Evolutionary conservation across 2,888 invertebrate genomes (phyloP).

Genomic region (Axea sp.): DNA sequence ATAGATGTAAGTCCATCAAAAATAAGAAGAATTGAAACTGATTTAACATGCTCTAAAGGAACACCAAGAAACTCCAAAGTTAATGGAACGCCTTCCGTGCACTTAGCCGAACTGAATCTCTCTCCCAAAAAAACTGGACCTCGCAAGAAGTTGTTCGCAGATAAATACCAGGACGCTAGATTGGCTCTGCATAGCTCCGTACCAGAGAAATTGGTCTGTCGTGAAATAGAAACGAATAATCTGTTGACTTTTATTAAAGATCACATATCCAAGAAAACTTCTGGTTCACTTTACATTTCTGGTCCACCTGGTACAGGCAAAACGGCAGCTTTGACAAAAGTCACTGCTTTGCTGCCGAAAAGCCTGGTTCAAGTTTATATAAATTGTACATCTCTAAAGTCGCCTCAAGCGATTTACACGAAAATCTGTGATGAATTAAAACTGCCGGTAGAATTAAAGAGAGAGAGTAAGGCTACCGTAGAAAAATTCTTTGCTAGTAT

Average conservation of each 20-base stretch:
- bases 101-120: conserved; percentile 68
- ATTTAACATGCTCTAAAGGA: too few species aligned
- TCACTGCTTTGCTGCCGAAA: conserved; percentile 78
- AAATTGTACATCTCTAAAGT: conserved; percentile 94
- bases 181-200: conserved; percentile 81
- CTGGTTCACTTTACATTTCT: conserved; percentile 94
- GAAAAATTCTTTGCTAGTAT: conserved; percentile 82
- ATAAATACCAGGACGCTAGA: conserved; percentile 77
- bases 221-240: conserved; percentile 87
- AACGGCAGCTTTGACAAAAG: conserved; percentile 91
- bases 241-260: conserved; percentile 85
- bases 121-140: conserved; percentile 59
- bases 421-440: conserved; percentile 88
- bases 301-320: conserved; percentile 99
- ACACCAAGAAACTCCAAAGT: too few species aligned
- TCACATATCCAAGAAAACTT: conserved; percentile 83
- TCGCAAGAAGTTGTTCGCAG: conserved; percentile 69
- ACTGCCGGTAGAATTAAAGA: conserved; percentile 82
- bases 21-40: too few species aligned
- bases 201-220: conserved; percentile 84
- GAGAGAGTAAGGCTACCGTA: conserved; percentile 84
- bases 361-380: conserved; percentile 85
- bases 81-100: too few species aligned
- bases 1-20: conserved; percentile 57
- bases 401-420: conserved; percentile 89